These are phyloP conservation scores for Eumaeus atala DNA, from an alignment of 1,140 invertebrate genomes.

Conservation along the genomic window DNA sequence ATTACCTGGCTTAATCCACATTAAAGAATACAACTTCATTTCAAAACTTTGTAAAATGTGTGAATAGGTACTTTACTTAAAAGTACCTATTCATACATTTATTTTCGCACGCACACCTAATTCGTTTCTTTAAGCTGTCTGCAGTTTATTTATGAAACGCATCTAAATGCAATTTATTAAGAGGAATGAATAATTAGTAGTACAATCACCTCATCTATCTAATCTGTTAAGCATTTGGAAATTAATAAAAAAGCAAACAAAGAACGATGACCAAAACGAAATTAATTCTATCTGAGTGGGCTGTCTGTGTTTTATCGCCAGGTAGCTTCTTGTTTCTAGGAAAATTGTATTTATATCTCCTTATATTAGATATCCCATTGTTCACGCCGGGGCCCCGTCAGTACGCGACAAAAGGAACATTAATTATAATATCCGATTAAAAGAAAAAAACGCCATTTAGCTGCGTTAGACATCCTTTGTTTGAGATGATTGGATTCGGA, in stretches of 20 bases:
- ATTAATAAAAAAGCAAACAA: conserved; percentile 13
- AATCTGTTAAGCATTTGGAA: not conserved
- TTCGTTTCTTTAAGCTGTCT: no score
- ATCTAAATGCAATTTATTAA: no score
- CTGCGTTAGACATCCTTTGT: conserved; percentile 62
- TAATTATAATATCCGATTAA: conserved; percentile 77
- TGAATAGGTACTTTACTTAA: no score
- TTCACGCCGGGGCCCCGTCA: conserved; percentile 66
- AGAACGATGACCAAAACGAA: conserved; percentile 19
- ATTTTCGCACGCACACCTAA: no score
- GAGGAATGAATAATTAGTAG: conserved; percentile 6
- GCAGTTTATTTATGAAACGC: no score
- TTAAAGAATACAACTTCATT: no score
- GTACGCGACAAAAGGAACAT: conserved; percentile 74
- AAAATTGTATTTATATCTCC: conserved; percentile 69
- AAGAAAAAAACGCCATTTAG: conserved; percentile 74
- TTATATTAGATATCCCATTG: conserved; percentile 69
- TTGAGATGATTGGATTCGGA: conserved; percentile 69
- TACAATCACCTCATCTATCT: not conserved
- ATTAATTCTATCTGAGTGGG: conserved; percentile 56
- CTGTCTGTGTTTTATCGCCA: conserved; percentile 62
- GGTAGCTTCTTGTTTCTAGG: conserved; percentile 64
- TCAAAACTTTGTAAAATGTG: no score
- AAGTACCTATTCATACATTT: no score
- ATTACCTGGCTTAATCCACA: no score